Evolutionary conservation across 2,113 vertebrate genomes (phyloP).

Genomic region (Rhodinocichla rosea): DNA sequence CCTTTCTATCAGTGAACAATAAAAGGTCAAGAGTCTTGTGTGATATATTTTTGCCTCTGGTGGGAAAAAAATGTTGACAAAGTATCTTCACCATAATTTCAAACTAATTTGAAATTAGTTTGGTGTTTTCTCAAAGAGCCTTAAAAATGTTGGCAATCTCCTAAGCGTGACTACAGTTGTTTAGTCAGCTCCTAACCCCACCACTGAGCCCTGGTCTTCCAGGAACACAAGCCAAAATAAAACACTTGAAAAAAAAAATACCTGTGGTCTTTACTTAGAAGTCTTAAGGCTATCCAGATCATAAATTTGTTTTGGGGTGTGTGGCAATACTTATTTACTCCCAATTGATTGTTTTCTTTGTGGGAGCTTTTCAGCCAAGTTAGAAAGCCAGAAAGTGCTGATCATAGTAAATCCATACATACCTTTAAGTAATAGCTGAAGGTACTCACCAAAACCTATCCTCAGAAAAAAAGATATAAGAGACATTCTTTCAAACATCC

Average conservation of each 20-base stretch:
- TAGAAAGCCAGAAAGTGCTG: background rate
- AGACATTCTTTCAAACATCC: background rate
- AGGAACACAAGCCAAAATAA: constrained; percentile 48
- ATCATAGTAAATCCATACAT: fast-evolving
- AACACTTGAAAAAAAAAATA: background rate
- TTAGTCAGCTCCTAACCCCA: background rate
- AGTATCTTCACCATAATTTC: background rate
- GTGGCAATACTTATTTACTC: background rate
- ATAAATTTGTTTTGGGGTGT: background rate
- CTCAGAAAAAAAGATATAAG: background rate
- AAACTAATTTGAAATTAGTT: background rate
- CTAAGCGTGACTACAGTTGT: background rate
- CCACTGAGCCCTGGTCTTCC: background rate
- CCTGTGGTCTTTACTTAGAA: background rate
- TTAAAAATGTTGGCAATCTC: background rate
- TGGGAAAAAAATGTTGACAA: background rate
- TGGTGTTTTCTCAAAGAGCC: background rate
- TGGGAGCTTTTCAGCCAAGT: background rate
- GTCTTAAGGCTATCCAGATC: background rate
- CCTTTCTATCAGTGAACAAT: background rate
- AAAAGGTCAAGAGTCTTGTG: background rate
- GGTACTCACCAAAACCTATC: background rate
- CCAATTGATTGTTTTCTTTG: background rate
- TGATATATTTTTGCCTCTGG: background rate
- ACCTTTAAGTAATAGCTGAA: background rate